A percentile compares a stretch with the other conserved stretches of the same genome.
Evolutionary conservation across 2,797 vertebrate genomes (phyloP).

Genomic region (Syngnathus rostellatus): DNA sequence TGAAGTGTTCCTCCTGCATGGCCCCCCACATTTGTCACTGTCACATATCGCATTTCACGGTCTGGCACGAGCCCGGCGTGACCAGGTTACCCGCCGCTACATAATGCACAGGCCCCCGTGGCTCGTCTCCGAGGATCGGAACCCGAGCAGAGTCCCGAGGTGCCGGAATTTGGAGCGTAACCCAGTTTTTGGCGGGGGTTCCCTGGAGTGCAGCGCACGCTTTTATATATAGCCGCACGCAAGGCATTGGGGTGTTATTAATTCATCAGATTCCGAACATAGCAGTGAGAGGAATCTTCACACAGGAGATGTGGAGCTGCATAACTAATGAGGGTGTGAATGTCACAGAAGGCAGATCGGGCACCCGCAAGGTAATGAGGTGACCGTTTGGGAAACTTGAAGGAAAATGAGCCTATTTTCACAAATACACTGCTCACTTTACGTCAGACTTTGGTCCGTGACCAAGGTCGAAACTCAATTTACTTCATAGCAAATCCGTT

Average conservation of each 20-base stretch:
- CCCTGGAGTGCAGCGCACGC: slow-evolving; percentile 41
- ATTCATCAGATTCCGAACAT: slow-evolving; percentile 40
- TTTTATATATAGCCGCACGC: slow-evolving; percentile 41
- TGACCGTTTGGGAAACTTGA: not conserved
- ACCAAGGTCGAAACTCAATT: not conserved
- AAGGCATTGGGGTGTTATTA: slow-evolving; percentile 29
- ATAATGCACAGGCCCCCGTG: slow-evolving; percentile 54
- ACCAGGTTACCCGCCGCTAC: slow-evolving; percentile 52
- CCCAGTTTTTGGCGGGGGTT: slow-evolving; percentile 59
- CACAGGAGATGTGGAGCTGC: slow-evolving; percentile 5
- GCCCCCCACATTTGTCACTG: slow-evolving; percentile 30
- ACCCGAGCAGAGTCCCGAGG: slow-evolving; percentile 1
- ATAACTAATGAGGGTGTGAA: slow-evolving; percentile 17
- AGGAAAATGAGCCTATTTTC: not conserved
- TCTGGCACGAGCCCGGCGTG: slow-evolving; percentile 31
- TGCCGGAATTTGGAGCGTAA: slow-evolving; percentile 34
- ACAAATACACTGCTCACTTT: not conserved
- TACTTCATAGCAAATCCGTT: not conserved
- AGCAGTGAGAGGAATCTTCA: slow-evolving; percentile 18
- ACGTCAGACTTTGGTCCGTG: not conserved
- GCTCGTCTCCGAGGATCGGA: slow-evolving; percentile 19
- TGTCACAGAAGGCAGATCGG: not conserved
- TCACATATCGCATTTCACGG: slow-evolving; percentile 50
- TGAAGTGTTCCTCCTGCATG: slow-evolving; percentile 24
- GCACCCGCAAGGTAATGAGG: not conserved